phyloP scores from a whole-genome alignment of 2,113 vertebrate species.

The Coregonus clupeaformis region DNA sequence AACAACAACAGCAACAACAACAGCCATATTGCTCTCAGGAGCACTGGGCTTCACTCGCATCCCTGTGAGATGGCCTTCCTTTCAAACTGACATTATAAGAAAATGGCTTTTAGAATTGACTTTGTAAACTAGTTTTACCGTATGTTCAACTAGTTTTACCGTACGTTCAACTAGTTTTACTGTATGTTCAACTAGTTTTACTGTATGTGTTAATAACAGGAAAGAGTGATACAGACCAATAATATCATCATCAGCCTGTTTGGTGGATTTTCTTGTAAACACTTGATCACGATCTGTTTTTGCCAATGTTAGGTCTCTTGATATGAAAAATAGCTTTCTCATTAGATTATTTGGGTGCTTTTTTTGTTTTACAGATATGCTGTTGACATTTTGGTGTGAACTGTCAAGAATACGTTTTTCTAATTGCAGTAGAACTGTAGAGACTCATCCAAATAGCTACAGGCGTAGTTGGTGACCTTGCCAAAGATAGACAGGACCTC shows the following conservation, averaged over 20 bases:
- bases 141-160: not conserved
- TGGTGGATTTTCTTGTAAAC: not conserved
- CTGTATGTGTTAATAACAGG: not conserved
- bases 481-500: conserved; percentile 23
- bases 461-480: conserved; percentile 32
- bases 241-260: not conserved
- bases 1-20: not conserved
- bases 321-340: not conserved
- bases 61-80: not conserved
- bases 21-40: not conserved
- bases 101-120: not conserved
- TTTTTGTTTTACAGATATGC: not conserved
- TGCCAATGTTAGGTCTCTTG: not conserved
- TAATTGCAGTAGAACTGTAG: not conserved
- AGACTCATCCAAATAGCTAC: conserved; percentile 13
- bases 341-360: not conserved
- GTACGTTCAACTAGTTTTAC: not conserved
- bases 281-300: not conserved
- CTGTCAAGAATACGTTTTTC: not conserved
- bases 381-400: not conserved
- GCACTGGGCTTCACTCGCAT: not conserved
- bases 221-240: no score
- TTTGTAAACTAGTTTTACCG: not conserved
- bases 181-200: not conserved
- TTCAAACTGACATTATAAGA: not conserved